Evolutionary conservation across 2,888 invertebrate species (phyloP).

Genomic region (Branchipolynoe longqiensis): DNA sequence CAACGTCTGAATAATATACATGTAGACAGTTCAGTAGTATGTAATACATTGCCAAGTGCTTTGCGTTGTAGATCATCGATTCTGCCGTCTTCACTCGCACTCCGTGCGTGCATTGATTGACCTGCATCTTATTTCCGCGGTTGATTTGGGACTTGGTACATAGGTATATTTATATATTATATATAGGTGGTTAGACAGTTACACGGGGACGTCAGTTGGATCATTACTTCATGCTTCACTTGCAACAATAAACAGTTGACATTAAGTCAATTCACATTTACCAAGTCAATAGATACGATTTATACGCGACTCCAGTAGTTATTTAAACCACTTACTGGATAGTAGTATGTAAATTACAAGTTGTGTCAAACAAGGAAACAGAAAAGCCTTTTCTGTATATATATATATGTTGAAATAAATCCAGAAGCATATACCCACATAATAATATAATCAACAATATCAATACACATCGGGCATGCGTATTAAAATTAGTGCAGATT

Average conservation of each 20-base stretch:
- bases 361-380: too few relatives aligned
- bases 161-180: too few relatives aligned
- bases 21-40: neutral
- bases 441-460: too few relatives aligned
- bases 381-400: neutral
- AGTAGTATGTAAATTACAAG: neutral
- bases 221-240: conserved; percentile 16
- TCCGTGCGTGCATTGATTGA: too few relatives aligned
- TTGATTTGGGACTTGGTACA: conserved; percentile 18
- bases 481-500: too few relatives aligned
- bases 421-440: neutral
- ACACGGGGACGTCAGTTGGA: conserved; percentile 1
- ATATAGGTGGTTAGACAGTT: neutral
- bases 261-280: conserved; percentile 13
- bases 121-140: conserved; percentile 1
- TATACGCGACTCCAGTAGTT: neutral
- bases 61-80: neutral
- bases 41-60: conserved; percentile 33
- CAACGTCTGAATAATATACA: neutral
- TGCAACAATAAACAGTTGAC: neutral
- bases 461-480: too few relatives aligned
- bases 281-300: neutral
- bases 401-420: neutral
- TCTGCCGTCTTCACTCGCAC: conserved; percentile 25
- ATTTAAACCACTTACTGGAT: neutral